These are phyloP conservation scores for Collichthys lucidus DNA, from an alignment of 2,113 vertebrate species.

Conservation along the genomic window DNA sequence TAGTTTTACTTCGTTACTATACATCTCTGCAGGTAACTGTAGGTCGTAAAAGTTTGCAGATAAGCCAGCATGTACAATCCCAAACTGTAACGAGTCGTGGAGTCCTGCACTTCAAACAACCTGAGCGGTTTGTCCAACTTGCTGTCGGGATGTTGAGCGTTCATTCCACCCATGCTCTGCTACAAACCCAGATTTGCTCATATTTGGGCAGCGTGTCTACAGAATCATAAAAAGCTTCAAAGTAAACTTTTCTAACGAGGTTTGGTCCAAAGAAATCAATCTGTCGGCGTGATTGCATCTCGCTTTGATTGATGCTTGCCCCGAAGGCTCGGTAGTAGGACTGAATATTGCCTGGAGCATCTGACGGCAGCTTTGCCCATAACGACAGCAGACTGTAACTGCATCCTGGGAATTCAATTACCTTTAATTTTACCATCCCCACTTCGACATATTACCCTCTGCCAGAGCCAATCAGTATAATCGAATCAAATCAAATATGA, in stretches of 20 bases:
- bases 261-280: conserved; percentile 22
- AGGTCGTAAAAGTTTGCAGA: not conserved
- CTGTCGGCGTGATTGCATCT: not conserved
- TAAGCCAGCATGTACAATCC: not conserved
- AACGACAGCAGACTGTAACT: conserved; percentile 35
- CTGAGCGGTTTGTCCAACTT: too few species aligned
- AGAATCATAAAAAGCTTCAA: not conserved
- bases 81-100: not conserved
- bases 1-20: too few species aligned
- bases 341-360: conserved; percentile 34
- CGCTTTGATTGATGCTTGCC: conserved; percentile 9
- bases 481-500: conserved; percentile 56
- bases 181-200: not conserved
- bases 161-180: not conserved
- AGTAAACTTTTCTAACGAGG: conserved; percentile 10
- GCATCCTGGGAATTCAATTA: conserved; percentile 66
- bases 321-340: conserved; percentile 16
- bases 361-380: conserved; percentile 29
- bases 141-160: too few species aligned
- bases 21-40: too few species aligned
- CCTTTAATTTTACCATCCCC: conserved; percentile 51
- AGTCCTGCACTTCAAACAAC: too few species aligned
- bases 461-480: conserved; percentile 62
- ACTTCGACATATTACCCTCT: conserved; percentile 50
- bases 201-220: too few species aligned